Evolutionary conservation across 2,888 invertebrate genomes (phyloP), one percentile per base, ranked within the genome.

Genomic region (Sphinx pinastri): DNA sequence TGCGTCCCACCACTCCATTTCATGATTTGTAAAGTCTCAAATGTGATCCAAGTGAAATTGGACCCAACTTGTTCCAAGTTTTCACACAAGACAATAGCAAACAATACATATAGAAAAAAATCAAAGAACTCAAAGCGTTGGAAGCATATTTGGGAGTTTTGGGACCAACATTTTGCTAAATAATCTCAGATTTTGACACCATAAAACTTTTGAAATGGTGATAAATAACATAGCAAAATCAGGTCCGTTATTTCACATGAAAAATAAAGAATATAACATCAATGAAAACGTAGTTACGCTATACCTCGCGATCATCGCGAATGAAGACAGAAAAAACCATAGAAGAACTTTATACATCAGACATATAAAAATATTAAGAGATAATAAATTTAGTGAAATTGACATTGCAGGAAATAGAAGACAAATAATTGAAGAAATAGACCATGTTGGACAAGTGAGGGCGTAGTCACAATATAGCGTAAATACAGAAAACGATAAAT

Each of bases 91-190:
- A 84, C 82, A 81, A 81, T 72, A 84, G 85, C 85, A 82, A 86
- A 84, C 84, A 81, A 74, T 52, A 72, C 67, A 77, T 75, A 78
- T 73, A 71, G 72, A 76, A 80, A 73, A 72, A 71, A 75, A 77
- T 69, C 77, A 77, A 79, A 74, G 69, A 81, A 81, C 75, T 60
- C 71, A 81, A 76, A 77, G 85, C 84, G 72, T 82, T 81, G 76
- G 85, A 90, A 89, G 87, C 87, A 81, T 77, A 76, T 78, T 75
- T 79, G 78, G 77, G 79, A 71, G 45, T 73, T 78, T 75, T 79
- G 78, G 77, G 79, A 71, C 47, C 74, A 76, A 78, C 75, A 76
- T 75, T 71, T 71, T 54, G 45, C 52, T 49, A 63, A 19, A 38
- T 13, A 0, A 13, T 10, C 31, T 38, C 52, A 38, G 38, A 31